These are phyloP conservation scores for Myodes glareolus DNA, from an alignment of 2,113 vertebrate genomes.

Conservation along the genomic window DNA sequence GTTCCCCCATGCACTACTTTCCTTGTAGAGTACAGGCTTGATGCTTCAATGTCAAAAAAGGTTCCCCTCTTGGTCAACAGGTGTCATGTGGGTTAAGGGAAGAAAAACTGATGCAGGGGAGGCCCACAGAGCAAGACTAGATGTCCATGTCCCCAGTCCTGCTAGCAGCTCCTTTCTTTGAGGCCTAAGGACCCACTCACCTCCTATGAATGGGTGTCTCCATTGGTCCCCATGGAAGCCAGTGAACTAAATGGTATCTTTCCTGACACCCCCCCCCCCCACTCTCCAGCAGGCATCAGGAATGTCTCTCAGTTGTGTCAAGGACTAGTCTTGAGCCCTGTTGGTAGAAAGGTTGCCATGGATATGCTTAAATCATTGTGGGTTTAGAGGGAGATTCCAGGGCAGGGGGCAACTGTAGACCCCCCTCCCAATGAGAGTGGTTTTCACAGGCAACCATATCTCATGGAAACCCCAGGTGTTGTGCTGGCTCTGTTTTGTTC, in stretches of 20 bases:
- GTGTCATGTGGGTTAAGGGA: not conserved
- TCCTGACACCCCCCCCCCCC: not conserved
- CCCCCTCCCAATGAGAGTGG: not conserved
- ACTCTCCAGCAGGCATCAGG: not conserved
- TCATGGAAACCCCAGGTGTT: not conserved
- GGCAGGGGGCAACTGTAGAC: too few relatives aligned
- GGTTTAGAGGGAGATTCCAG: not conserved
- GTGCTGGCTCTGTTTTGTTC: not conserved
- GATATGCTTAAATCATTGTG: not conserved
- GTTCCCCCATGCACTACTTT: rapidly evolving
- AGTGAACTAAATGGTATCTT: not conserved
- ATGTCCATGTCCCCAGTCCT: not conserved
- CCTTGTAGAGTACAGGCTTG: not conserved
- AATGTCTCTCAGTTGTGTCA: not conserved
- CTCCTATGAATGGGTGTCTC: not conserved
- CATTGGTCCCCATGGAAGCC: not conserved
- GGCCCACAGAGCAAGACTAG: not conserved
- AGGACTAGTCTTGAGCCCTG: too few relatives aligned
- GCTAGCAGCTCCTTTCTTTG: not conserved
- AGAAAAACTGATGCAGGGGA: not conserved
- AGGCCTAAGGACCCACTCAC: not conserved
- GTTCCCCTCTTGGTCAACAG: not conserved
- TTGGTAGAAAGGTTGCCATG: not conserved
- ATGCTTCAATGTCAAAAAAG: not conserved
- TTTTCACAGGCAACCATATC: not conserved